Evolutionary conservation across 2,797 vertebrate genomes (phyloP).

Genomic region (Allobates femoralis): DNA sequence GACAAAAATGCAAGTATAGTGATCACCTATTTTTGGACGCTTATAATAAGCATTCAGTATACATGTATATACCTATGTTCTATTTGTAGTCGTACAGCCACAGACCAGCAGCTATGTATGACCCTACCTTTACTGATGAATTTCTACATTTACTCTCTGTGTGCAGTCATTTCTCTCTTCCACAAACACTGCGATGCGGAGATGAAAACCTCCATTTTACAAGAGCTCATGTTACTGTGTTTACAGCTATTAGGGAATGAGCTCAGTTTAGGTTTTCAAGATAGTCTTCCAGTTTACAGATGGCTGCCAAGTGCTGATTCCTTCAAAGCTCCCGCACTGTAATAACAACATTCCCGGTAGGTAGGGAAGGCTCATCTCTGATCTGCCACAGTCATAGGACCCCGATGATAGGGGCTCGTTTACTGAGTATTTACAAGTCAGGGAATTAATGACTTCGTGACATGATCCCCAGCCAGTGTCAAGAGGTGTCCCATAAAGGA

Average conservation of each 20-base stretch:
- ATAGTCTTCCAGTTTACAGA: slow-evolving; percentile 1
- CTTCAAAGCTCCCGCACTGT: neutral
- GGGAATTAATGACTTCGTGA: neutral
- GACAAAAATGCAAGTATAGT: too few relatives aligned
- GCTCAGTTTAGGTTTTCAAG: neutral
- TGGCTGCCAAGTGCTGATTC: slow-evolving; percentile 19
- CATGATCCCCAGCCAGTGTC: too few relatives aligned
- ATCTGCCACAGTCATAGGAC: neutral
- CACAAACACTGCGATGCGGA: neutral
- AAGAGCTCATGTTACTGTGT: neutral
- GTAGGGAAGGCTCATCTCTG: neutral
- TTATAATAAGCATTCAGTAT: too few relatives aligned
- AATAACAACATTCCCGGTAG: slow-evolving; percentile 1
- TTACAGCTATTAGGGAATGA: slow-evolving; percentile 2
- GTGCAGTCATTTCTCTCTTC: neutral
- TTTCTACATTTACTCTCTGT: neutral
- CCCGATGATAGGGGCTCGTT: neutral
- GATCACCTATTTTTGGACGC: too few relatives aligned
- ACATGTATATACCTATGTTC: too few relatives aligned
- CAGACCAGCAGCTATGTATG: too few relatives aligned
- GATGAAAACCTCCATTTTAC: neutral
- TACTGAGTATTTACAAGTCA: neutral
- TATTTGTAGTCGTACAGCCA: too few relatives aligned
- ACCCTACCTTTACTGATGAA: neutral
- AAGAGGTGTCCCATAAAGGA: too few relatives aligned